phyloP scores from a whole-genome alignment of 2,113 vertebrate species.

The Gallinago undulata region DNA sequence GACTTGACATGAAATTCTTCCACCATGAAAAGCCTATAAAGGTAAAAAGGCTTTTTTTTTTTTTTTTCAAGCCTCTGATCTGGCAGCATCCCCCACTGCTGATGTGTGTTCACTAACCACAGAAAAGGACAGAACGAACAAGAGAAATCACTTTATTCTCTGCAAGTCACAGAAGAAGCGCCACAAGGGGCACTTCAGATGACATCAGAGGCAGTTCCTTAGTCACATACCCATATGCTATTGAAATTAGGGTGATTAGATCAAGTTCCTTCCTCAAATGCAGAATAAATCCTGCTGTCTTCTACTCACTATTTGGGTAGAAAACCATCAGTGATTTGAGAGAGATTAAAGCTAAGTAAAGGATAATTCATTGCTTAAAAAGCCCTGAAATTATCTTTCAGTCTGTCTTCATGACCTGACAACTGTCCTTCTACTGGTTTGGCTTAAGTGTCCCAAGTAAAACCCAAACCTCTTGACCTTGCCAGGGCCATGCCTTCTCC shows the following conservation, averaged over 20 bases:
- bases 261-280: background rate
- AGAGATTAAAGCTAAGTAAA: background rate
- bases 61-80: background rate
- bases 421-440: background rate
- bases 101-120: background rate
- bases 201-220: background rate
- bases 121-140: background rate
- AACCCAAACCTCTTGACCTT: background rate
- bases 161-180: background rate
- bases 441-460: background rate
- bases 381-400: background rate
- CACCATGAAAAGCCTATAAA: background rate
- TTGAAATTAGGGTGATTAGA: background rate
- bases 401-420: background rate
- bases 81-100: background rate
- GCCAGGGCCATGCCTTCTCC: fast-evolving
- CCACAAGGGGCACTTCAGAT: background rate
- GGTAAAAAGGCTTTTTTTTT: background rate
- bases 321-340: background rate
- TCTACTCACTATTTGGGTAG: background rate
- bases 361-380: background rate
- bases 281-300: background rate
- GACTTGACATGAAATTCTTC: background rate
- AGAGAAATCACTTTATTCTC: background rate
- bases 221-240: background rate